phyloP scores from a whole-genome alignment of 2,113 vertebrate species.

The Panthera tigris region DNA sequence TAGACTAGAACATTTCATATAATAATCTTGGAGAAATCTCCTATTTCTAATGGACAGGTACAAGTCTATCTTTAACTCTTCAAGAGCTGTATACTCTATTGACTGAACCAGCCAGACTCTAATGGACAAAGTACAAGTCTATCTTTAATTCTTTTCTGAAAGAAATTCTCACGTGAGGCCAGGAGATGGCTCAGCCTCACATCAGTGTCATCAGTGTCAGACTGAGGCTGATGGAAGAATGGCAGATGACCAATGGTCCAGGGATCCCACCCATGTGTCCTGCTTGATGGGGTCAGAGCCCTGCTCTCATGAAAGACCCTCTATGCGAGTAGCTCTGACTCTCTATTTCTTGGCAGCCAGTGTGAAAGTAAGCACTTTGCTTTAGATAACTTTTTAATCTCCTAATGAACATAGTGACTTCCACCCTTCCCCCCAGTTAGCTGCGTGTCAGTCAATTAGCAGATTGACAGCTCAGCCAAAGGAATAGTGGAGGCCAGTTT shows the following conservation, averaged over 20 bases:
- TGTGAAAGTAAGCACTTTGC: neutral
- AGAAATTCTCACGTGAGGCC: neutral
- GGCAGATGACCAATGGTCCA: neutral
- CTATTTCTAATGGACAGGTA: neutral
- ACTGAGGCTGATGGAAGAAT: neutral
- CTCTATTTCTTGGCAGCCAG: neutral
- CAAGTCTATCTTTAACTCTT: neutral
- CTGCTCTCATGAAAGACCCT: neutral
- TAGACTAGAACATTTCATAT: neutral
- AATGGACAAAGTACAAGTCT: neutral
- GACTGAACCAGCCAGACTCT: neutral
- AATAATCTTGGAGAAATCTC: neutral
- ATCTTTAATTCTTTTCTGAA: neutral
- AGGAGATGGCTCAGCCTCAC: neutral
- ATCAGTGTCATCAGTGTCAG: neutral
- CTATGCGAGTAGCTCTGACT: neutral
- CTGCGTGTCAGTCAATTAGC: neutral
- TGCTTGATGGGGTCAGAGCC: neutral
- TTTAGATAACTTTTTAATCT: neutral
- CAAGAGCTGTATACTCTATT: neutral
- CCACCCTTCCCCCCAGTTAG: neutral
- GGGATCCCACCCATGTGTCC: neutral
- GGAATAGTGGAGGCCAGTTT: neutral
- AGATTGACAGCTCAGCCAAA: slow-evolving; percentile 12
- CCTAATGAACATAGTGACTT: neutral